Evolutionary conservation across 92 coral and sea anemone species (phyloP).

Genomic region (Porites divaricata): DNA sequence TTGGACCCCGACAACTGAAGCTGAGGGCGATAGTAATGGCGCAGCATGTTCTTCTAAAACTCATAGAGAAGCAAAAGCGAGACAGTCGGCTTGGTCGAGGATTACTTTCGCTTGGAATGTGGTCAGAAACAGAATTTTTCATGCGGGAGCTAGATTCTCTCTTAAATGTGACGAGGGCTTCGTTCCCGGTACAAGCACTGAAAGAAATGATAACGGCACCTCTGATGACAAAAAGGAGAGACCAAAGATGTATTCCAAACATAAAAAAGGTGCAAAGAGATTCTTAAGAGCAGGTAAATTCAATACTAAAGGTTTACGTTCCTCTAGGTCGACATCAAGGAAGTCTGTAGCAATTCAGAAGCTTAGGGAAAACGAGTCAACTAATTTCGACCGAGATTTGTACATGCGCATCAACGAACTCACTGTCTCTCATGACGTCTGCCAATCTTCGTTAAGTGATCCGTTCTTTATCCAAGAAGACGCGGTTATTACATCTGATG

Average conservation of each 20-base stretch:
- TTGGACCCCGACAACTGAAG: not conserved
- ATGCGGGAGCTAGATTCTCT: not conserved
- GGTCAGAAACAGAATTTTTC: not conserved
- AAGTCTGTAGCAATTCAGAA: constrained; percentile 1
- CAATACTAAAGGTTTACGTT: not conserved
- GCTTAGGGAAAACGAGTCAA: not conserved
- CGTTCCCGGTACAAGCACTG: not conserved
- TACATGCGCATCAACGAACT: constrained; percentile 32
- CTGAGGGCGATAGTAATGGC: not conserved
- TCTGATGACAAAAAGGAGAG: not conserved
- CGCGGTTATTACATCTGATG: not conserved
- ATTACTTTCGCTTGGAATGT: not conserved
- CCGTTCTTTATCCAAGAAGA: constrained; percentile 32
- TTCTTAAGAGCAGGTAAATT: not conserved
- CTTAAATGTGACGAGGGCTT: not conserved
- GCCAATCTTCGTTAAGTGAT: constrained; percentile 22
- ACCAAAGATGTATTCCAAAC: not conserved
- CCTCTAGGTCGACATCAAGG: not conserved
- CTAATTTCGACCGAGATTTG: constrained; percentile 24
- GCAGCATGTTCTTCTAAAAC: not conserved
- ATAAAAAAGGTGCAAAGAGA: not conserved
- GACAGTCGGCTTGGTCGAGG: not conserved
- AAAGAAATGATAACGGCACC: not conserved
- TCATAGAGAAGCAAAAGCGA: not conserved
- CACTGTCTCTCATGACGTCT: constrained; percentile 13